Base-by-base conservation (phyloP, 64 coral and sea anemone genomes). In the Exaiptasia diaphana region DNA sequence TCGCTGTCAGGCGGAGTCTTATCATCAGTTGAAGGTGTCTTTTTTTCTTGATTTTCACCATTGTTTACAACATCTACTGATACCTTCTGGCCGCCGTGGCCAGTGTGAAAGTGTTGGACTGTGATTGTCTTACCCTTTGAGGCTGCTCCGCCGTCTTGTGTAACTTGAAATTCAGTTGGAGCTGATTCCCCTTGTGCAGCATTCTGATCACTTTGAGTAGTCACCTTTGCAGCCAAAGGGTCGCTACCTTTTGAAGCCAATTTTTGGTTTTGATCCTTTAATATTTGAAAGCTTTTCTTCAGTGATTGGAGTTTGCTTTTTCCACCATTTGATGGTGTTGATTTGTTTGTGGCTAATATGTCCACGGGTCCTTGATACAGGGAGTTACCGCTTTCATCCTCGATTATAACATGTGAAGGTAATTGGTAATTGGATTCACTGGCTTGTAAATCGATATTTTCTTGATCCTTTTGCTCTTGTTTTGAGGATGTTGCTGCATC, bases 321-420 rank as follows among this genome's bases (percentile, higher is more conserved):
- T 2, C 69, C 69, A 42, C 44, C 69, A 12, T 30, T 42, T 0
- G 69, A 73, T 26, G 84, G 37, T 38, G 29, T 76, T 7, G 84
- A 73, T 14, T 87, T 53, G 64, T 87, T 87, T 18, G 68, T 17
- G 26, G 74, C 75, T 2, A 31, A 33, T 23, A 77, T 87, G 34
- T 87, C 33, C 1, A 87, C 84, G 9, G 64, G 22, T 26, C 84
- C 74, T 22, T 87, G 73, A 64, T 87, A 78, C 52, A 87, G 45
- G 6, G 46, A 13, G 28, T 78, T 68, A 6, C 73, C 84, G 24
- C 33, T 42, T 13, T 68, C 72, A 78, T 87, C 73, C 42, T 87
- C 72, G 58, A 87, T 78, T 37, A 87, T 24, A 34, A 56, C 84
- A 38, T 50, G 54, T 40, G 58, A 42, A 49, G 82, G 40, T 37